Base-by-base conservation (phyloP, 2,113 vertebrate genomes). In the Cyanistes caeruleus region DNA sequence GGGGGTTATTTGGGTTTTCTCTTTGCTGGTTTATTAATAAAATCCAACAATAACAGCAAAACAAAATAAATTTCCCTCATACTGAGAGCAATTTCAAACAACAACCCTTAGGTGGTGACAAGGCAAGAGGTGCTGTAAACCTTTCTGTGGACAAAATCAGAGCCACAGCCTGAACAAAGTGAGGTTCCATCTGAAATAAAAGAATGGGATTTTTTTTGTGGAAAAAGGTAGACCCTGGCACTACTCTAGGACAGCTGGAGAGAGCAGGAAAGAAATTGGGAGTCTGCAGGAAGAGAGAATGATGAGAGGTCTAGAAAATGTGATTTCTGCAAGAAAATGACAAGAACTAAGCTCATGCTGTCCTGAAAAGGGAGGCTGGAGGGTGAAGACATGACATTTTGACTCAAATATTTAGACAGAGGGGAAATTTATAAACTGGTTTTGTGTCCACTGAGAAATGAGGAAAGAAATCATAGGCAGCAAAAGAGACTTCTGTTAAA, bases 181-280 rank as follows among this genome's bases (percentile, higher is more conserved):
- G 15, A 68, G 11, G 20, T 16, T 79, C 28, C 19, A 31, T 13
- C 39, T 63, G 62, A 84, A 95, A 65, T 20, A 46, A 53, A 68
- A 46, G 2, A 49, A 62, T 21, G 25, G 1, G 37, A 17, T 11
- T 23, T 55, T 68, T 60, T 24, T 58, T 19, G 13, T 4, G 16
- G 53, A 17, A 55, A 72, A 85, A 73, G 17, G 9, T 17, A 79
- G 37, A 79, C 1, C 7, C 22, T 51, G n/a, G 11, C 9, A 35
- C 13, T 48, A 48, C 10, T 25, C 22, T 64, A 30, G 44, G 35
- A 25, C 23, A 39, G 9, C 11, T 48, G 21, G 17, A 24, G 53
- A 65, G 13, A 82, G 6, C 0, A 0, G 28, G 22, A 21, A 49
- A 65, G 41, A 67, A 86, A 59, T 14, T 16, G 30, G 10, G 19